A percentile compares a stretch with the other conserved stretches of the same genome.
phyloP scores from a whole-genome alignment of 2,888 invertebrate species.

The Oscheius sp. region DNA sequence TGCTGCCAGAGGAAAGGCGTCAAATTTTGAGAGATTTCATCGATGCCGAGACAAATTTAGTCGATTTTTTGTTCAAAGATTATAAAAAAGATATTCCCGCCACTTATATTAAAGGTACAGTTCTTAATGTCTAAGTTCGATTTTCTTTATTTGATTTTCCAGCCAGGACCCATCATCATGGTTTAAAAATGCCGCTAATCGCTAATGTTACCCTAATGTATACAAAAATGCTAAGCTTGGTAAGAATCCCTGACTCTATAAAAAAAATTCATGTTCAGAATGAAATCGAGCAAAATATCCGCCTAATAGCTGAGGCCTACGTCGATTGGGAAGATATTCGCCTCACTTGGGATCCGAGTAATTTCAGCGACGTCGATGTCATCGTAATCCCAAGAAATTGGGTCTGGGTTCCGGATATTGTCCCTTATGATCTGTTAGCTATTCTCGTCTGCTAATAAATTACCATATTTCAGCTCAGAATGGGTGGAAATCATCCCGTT shows the following conservation, averaged over 20 bases:
- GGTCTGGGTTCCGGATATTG: constrained; percentile 27
- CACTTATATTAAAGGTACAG: neutral
- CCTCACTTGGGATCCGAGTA: constrained; percentile 17
- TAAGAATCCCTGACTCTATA: neutral
- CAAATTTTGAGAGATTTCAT: neutral
- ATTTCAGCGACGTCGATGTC: constrained; percentile 4
- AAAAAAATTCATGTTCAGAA: neutral
- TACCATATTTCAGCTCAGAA: constrained; percentile 9
- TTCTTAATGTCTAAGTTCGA: neutral
- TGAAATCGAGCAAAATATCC: constrained; percentile 8
- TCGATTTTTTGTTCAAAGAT: neutral
- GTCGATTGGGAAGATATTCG: constrained; percentile 21
- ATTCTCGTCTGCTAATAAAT: neutral
- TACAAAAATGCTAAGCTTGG: neutral
- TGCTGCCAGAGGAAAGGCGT: too few species aligned
- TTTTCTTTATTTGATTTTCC: neutral
- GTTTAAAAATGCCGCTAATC: neutral
- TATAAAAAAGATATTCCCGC: constrained; percentile 2
- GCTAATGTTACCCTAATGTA: constrained; percentile 1
- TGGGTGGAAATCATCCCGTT: neutral
- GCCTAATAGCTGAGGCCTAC: constrained; percentile 12
- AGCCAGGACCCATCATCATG: neutral
- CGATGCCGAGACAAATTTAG: neutral
- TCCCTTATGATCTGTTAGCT: constrained; percentile 18
- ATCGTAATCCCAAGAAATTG: neutral